Evolutionary conservation across 2,888 invertebrate species (phyloP), one percentile per base, ranked within the genome.

Genomic region (Unio pictorum): DNA sequence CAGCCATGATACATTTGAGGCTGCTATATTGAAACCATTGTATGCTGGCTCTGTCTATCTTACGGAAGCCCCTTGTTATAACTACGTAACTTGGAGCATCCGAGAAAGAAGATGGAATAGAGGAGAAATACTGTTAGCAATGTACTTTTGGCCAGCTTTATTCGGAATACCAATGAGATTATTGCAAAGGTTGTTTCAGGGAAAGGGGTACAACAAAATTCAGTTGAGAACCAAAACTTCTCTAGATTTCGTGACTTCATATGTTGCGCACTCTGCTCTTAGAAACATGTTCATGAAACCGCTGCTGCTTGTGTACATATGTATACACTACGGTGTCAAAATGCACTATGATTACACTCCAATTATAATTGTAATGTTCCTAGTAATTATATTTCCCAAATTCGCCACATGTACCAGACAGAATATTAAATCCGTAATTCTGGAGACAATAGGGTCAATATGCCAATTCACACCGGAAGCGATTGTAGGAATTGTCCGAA

Each of bases 1-100:
- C 8, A 75, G 75, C 57, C 75, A 75, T 56, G 75, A 73, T 55
- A 75, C 75, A 20, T 75, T 66, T 23, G 75, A 75, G 56, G 73
- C 75, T 45, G 68, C 73, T 3, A 67, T 73, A 8, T 55, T 75
- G 58, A 65, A 68, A 23, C 73, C 75, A 7, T 34, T 66, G 18
- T 71, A 61, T 54, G 73, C 64, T 2, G 55, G 66, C 34, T 66
- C 73, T 17, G 63, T 72, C n/a, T 59, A 58, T 26, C 56, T 75
- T 54, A 34, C 28, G 20, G 75, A 75, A 61, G 59, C 62, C 17
- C 75, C 75, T 8, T 28, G 66, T 11, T 65, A 60, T 20, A 75
- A 75, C 59, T 73, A 71, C 55, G 59, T 75, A 15, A 58, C 75
- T 1, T 75, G 75, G 75, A 68, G 67, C 34, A 73, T 66, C 45